A percentile compares a stretch with the other conserved stretches of the same genome.
phyloP scores from a whole-genome alignment of 2,113 vertebrate species.

The Numida meleagris region DNA sequence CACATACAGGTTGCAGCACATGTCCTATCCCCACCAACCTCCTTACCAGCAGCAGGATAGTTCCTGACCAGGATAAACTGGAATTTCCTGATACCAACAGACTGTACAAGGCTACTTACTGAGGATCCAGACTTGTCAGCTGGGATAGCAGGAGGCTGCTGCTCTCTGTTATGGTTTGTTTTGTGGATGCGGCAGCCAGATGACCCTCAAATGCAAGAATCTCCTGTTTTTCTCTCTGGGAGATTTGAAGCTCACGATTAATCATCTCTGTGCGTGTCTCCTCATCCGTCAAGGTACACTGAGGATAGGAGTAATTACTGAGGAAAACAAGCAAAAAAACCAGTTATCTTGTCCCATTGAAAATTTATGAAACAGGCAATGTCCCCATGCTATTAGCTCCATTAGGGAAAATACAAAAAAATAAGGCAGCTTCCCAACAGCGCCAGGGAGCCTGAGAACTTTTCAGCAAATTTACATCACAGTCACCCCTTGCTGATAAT shows the following conservation, averaged over 20 bases:
- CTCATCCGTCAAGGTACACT: constrained; percentile 94
- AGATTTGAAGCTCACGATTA: constrained; percentile 91
- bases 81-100: not conserved
- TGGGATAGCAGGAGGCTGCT: constrained; percentile 96
- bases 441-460: not conserved
- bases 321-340: not conserved
- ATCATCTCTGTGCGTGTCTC: constrained; percentile 96
- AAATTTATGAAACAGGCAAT: not conserved
- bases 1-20: not conserved
- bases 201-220: constrained; percentile 98
- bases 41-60: not conserved
- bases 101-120: constrained; percentile 77
- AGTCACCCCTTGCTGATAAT: not conserved
- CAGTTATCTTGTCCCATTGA: not conserved
- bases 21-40: not conserved
- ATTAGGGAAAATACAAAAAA: rapidly evolving
- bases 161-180: constrained; percentile 97
- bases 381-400: not conserved
- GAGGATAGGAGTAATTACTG: constrained; percentile 95
- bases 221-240: constrained; percentile 96
- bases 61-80: not conserved
- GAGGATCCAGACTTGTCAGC: constrained; percentile 95
- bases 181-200: constrained; percentile 95
- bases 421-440: not conserved
- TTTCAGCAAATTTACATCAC: not conserved